Evolutionary conservation across 2,113 vertebrate species (phyloP), one percentile per base, ranked within the genome.

Genomic region (Microcebus ravelobensis): DNA sequence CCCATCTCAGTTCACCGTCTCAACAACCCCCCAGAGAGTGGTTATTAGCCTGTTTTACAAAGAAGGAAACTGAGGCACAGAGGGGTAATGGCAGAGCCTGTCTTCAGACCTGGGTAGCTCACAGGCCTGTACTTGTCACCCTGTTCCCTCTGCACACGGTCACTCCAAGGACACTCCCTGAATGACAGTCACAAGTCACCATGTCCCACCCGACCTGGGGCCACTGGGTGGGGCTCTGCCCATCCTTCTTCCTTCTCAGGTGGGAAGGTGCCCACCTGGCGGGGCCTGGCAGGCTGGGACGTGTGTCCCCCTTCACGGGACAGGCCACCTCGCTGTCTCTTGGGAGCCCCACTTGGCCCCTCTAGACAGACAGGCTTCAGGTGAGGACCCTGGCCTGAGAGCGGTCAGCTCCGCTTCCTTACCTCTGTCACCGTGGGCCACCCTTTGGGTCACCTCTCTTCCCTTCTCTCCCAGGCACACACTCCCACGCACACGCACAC

Each of bases 391-490:
- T 52, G 29, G 61, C 65, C 39, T 57, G 9, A 42, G 31, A 10
- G n/a, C 55, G 13, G 29, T 65, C 15, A 5, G 31, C 31, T 61
- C 29, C 39, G 79, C 36, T 18, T 59, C 36, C 15, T 18, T 5
- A 18, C 34, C 11, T 81, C n/a, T 27, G 81, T 55, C 8, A 27
- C 36, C 21, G 27, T 1, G 3, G 86, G 74, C 29, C n/a, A 8
- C 10, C 80, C 48, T 18, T 2, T 36, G 76, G 57, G 48, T 55
- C 68, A 9, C 17, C 4, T 29, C 6, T 21, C 39, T 15, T 0
- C 0, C 14, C 5, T 1, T 15, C 36, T n/a, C 52, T 59, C 52
- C 29, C 34, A 8, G 1, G 9, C 4, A 8, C 11, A 5, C 6
- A 9, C 52, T 50, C 52, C 27, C 48, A 14, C 1, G 6, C 4